Conservation (phyloP, 1,140 invertebrate species). For the Drosophila saltans region DNA sequence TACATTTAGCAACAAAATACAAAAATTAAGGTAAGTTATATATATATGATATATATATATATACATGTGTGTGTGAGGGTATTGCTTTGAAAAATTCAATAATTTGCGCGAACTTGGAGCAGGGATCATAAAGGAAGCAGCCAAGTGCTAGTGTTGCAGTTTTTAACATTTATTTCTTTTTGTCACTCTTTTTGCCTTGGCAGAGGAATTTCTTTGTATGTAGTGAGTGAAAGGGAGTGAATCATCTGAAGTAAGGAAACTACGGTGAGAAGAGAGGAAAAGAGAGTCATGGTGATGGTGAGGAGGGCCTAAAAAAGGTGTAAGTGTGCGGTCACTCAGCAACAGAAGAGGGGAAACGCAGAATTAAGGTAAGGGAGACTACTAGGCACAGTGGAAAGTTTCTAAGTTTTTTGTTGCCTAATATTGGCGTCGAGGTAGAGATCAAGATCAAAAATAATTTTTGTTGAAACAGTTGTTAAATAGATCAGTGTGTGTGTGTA, state of each 20-base stretch:
- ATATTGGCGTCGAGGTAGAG: conserved; percentile 42
- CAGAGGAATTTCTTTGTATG: conserved; percentile 39
- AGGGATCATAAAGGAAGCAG: conserved; percentile 24
- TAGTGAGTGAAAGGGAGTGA: conserved; percentile 31
- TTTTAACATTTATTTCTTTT: conserved; percentile 28
- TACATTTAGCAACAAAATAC: conserved; percentile 18
- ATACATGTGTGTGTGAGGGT: conserved; percentile 8
- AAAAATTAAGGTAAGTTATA: conserved; percentile 39
- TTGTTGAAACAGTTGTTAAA: conserved; percentile 64
- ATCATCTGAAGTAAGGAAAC: conserved; percentile 22
- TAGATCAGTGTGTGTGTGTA: conserved; percentile 4
- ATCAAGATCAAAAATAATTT: conserved; percentile 42
- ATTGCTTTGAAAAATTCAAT: conserved; percentile 68
- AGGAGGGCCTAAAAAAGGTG: neutral
- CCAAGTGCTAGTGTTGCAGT: conserved; percentile 39
- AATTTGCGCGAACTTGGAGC: conserved; percentile 49
- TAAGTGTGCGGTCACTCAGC: conserved; percentile 10
- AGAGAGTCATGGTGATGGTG: too few relatives aligned
- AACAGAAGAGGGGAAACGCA: conserved; percentile 22
- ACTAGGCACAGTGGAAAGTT: conserved; percentile 54
- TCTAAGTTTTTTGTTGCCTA: conserved; percentile 45
- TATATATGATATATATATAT: too few relatives aligned
- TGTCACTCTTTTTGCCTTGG: conserved; percentile 21
- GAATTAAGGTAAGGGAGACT: neutral
- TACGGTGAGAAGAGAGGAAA: neutral